Conservation (phyloP, 2,888 invertebrate species). For the Microplitis manilae region DNA sequence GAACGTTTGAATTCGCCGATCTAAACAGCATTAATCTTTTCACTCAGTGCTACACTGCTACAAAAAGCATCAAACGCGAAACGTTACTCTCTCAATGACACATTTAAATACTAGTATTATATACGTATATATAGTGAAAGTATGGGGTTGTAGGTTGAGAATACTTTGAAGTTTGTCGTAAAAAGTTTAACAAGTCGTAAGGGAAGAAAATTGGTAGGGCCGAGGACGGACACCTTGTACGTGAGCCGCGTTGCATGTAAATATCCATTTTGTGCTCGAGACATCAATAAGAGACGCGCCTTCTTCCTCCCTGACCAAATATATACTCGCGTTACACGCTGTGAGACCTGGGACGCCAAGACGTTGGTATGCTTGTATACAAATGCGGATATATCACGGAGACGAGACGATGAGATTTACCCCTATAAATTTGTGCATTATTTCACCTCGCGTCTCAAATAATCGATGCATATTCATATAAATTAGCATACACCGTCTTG, state of each 20-base stretch:
- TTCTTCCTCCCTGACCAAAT: conserved; percentile 41
- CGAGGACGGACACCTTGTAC: not conserved
- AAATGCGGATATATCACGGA: conserved; percentile 15
- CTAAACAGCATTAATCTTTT: conserved; percentile 1
- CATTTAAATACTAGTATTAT: not conserved
- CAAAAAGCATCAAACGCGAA: not conserved
- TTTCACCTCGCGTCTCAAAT: conserved; percentile 52
- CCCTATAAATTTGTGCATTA: conserved; percentile 61
- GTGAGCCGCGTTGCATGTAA: conserved; percentile 16
- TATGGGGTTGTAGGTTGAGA: not conserved
- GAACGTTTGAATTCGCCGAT: not conserved
- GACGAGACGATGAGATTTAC: conserved; percentile 53
- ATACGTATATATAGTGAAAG: not conserved
- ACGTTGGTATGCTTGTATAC: not conserved
- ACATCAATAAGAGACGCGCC: conserved; percentile 34
- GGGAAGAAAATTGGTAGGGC: conserved; percentile 8
- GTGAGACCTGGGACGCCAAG: no score
- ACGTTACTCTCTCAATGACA: not conserved
- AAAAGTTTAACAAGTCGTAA: not conserved
- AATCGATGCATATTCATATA: conserved; percentile 61
- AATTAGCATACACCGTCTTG: conserved; percentile 62
- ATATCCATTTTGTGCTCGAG: conserved; percentile 36
- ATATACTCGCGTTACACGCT: conserved; percentile 12
- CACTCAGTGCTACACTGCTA: not conserved
- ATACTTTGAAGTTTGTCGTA: not conserved